These are phyloP conservation scores for Xiphorhynchus erythropygius DNA, from an alignment of 2,797 vertebrate genomes.

Conservation along the genomic window DNA sequence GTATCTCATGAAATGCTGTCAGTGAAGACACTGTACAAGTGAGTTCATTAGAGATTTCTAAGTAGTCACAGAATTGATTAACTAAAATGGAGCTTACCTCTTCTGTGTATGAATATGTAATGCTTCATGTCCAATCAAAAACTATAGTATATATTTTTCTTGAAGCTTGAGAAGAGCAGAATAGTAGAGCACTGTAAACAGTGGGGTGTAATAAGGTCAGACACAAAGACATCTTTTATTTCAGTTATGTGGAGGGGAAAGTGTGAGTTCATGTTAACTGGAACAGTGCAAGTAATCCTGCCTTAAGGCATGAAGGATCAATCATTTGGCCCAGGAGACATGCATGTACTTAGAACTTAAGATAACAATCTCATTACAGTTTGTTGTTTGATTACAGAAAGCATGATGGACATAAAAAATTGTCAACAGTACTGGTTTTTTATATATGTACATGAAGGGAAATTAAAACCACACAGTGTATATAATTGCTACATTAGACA, in stretches of 20 bases:
- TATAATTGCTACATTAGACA: neutral
- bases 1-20: neutral
- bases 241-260: neutral
- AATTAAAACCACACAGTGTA: neutral
- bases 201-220: neutral
- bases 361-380: neutral
- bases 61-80: neutral
- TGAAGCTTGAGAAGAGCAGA: neutral
- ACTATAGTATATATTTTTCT: neutral
- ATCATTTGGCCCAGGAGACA: neutral
- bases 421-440: neutral
- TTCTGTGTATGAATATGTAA: neutral
- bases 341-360: neutral
- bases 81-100: neutral
- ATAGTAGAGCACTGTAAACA: neutral
- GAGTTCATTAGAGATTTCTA: neutral
- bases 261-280: neutral
- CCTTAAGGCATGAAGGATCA: neutral
- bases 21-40: neutral
- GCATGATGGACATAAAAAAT: neutral
- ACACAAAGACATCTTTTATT: neutral
- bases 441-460: neutral
- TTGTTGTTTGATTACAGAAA: neutral
- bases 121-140: neutral
- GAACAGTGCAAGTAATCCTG: neutral